phyloP scores from a whole-genome alignment of 2,113 vertebrate species.

The Rhadina sibilatrix region DNA sequence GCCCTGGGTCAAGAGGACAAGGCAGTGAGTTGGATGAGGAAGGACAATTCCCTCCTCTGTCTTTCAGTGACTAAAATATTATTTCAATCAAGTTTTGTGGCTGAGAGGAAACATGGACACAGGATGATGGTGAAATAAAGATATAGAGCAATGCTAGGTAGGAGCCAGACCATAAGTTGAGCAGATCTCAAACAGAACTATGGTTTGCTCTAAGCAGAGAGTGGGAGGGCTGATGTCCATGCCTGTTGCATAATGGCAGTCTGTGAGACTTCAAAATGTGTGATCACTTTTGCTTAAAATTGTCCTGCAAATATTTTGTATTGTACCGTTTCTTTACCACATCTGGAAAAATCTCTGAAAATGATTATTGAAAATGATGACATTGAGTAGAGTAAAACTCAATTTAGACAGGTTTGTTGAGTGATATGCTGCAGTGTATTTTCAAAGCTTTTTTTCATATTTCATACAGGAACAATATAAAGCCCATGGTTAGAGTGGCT shows the following conservation, averaged over 20 bases:
- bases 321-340: background rate
- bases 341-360: background rate
- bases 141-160: background rate
- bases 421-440: background rate
- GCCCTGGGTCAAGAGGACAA: background rate
- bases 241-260: background rate
- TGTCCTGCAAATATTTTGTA: background rate
- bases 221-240: background rate
- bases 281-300: background rate
- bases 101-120: background rate
- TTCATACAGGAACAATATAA: background rate
- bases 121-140: background rate
- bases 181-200: background rate
- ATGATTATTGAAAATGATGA: background rate
- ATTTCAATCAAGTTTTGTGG: background rate
- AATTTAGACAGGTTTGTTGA: background rate
- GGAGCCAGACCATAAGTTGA: background rate
- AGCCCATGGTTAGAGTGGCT: background rate
- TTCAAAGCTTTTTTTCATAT: background rate
- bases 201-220: background rate
- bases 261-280: background rate
- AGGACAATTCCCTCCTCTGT: background rate
- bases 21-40: background rate
- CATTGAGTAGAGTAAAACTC: background rate
- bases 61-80: background rate